A percentile compares a stretch with the other conserved stretches of the same genome.
Conservation (phyloP, 2,797 vertebrate species). For the Euphonia xanthogaster region DNA sequence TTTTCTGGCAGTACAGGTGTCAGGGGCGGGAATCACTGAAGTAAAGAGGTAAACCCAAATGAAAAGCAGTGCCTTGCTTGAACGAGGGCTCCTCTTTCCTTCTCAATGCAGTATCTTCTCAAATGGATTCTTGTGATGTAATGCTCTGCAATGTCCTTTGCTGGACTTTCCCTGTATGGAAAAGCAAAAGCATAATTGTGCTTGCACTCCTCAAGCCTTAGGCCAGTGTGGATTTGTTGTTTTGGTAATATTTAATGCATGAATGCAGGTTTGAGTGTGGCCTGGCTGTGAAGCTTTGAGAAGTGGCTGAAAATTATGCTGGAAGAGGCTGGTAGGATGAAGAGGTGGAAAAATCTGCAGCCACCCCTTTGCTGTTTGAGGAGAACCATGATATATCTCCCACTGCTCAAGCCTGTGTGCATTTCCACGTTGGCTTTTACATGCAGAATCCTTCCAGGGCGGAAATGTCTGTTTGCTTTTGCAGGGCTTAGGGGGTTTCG, state of each 20-base stretch:
- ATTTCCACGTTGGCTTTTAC: slow-evolving; percentile 16
- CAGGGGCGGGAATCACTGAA: not conserved
- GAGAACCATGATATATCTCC: not conserved
- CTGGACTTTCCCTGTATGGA: slow-evolving; percentile 55
- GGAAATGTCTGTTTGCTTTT: slow-evolving; percentile 33
- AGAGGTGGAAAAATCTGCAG: not conserved
- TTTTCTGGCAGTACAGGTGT: not conserved
- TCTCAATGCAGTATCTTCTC: slow-evolving; percentile 57
- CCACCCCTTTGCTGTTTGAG: not conserved
- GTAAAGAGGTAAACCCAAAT: not conserved
- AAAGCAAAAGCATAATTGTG: slow-evolving; percentile 51
- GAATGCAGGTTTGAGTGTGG: slow-evolving; percentile 35
- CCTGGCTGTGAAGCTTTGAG: not conserved
- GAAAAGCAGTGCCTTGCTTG: not conserved
- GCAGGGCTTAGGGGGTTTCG: slow-evolving; percentile 1
- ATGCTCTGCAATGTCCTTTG: slow-evolving; percentile 53
- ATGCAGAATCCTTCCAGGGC: slow-evolving; percentile 29
- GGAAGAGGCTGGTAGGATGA: slow-evolving; percentile 52
- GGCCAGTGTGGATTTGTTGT: not conserved
- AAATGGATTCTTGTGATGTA: slow-evolving; percentile 57
- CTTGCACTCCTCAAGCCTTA: not conserved
- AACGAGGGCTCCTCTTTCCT: slow-evolving; percentile 38
- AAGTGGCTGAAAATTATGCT: slow-evolving; percentile 48
- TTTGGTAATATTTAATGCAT: slow-evolving; percentile 35
- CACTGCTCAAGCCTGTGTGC: not conserved